Base-by-base conservation (phyloP, 2,113 vertebrate genomes). In the Rhadina sibilatrix region DNA sequence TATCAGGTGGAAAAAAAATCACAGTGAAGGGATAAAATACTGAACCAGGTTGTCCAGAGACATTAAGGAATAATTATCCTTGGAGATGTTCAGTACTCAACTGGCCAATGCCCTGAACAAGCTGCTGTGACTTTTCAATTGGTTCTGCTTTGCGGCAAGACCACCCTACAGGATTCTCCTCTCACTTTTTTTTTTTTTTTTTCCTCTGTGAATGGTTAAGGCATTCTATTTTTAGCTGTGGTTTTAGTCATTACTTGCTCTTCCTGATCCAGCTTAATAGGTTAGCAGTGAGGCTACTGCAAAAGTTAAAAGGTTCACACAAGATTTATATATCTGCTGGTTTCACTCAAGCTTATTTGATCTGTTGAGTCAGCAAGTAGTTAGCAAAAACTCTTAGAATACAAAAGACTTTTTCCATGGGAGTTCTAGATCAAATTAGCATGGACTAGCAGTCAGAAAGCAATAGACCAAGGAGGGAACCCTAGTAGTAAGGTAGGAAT, bases 101-200 rank as follows among this genome's bases (percentile, higher is more conserved):
- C 15, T 40, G 35, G 3, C 17, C 30, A 60, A 60, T 0, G 0
- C 11, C 18, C 40, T 35, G 23, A 88, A 31, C 18, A 90, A 60
- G 5, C 5, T 52, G 5, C 31, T 64, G 15, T 27, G n/a, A 65
- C 31, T 89, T 71, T 40, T 37, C 24, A 60, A 11, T 28, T 81
- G 10, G 5, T 3, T 37, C 30, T 82, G 7, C 35, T 82, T 38
- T 70, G 46, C 69, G 23, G 23, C 11, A 54, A 87, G 5, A 77
- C 49, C n/a, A 71, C 16, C 42, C 66, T 24, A 24, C 8, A 54
- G 8, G 11, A 33, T 50, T 81, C 22, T 27, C 4, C 22, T 77
- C 14, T 7, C 44, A 75, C 0, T 0, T 9, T n/a, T 40, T 38
- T 40, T 3, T 35, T 6, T 9, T 3, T 12, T 38, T 9, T 25